Base-by-base conservation (phyloP, 1,140 invertebrate genomes). In the Listronotus oregonensis region DNA sequence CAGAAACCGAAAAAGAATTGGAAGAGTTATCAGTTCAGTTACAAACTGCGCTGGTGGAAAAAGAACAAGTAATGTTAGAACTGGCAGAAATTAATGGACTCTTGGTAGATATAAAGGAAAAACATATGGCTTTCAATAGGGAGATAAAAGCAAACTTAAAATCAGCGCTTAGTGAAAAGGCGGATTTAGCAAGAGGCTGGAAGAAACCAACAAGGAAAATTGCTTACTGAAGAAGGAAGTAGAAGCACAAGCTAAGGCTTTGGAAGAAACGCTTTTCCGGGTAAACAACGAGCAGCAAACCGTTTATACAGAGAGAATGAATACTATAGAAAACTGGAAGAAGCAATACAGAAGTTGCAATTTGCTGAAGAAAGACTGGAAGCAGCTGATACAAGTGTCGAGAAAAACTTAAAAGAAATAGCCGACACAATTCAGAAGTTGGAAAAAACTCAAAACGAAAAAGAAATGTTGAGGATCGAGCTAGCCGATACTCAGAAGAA, bases 1-100 rank as follows among this genome's bases (percentile, higher is more conserved):
- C 40, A 27, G 11, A 57, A 18, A 18, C 32, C 1, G 18, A 59
- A 54, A 47, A 42, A 18, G 55, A 62, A 55, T 43, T 37, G 5
- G 12, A 49, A 17, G 46, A 49, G 9, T 44, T 58, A 27, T 27
- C 21, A 27, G 21, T 27, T 27, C 21, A 5, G 21, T 27, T 27
- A 27, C 21, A 27, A 27, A 27, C 21, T 27, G 21, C 21, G 1
- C 21, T 27, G 21, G 5, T 27, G 21, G 21, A 27, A 27, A 27
- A 27, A 27, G 21, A 27, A 27, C 21, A 27, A 27, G 21, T 27
- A 1, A 27, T 27, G 21, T 27, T 27, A 27, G 21, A 27, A 27
- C 21, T 27, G 21, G 21, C 21, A 27, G 21, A 27, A 3, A 5
- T 27, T 27, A 27, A 27, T 5, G 21, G 21, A 27, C 2, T 1